Conservation (phyloP, 2,888 invertebrate genomes). For the Electrophaes corylata region DNA sequence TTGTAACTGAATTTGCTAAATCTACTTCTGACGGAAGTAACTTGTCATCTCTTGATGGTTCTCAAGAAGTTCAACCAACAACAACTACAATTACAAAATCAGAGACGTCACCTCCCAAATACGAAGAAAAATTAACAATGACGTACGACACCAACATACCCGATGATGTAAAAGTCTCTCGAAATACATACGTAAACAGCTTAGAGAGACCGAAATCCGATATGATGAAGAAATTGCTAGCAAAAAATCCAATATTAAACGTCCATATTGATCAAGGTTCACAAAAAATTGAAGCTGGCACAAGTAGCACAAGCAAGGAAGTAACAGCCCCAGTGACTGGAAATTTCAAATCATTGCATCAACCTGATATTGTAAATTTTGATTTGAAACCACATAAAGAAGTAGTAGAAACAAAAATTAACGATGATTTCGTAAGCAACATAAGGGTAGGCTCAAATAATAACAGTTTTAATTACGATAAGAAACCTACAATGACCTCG, state of each 20-base stretch:
- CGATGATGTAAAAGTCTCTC: constrained; percentile 86
- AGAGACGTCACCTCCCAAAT: constrained; percentile 61
- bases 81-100: constrained; percentile 46
- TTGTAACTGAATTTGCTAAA: constrained; percentile 78
- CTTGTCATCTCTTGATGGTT: constrained; percentile 70
- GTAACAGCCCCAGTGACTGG: constrained; percentile 63
- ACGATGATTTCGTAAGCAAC: constrained; percentile 78
- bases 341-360: constrained; percentile 74
- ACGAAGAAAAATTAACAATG: constrained; percentile 74
- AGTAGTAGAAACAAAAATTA: constrained; percentile 52
- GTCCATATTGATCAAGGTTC: constrained; percentile 71
- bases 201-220: constrained; percentile 86
- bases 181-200: constrained; percentile 84
- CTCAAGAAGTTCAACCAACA: constrained; percentile 58
- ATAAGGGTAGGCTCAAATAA: constrained; percentile 78
- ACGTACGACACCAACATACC: constrained; percentile 85
- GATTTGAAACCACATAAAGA: constrained; percentile 68
- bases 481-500: constrained; percentile 59
- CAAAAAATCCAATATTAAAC: constrained; percentile 79
- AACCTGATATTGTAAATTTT: constrained; percentile 80
- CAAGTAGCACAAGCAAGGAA: constrained; percentile 64
- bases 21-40: constrained; percentile 78
- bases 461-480: constrained; percentile 69
- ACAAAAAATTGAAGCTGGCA: constrained; percentile 60
- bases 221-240: constrained; percentile 83